phyloP scores from a whole-genome alignment of 2,888 invertebrate species.

The Lasioglossum calceatum region DNA sequence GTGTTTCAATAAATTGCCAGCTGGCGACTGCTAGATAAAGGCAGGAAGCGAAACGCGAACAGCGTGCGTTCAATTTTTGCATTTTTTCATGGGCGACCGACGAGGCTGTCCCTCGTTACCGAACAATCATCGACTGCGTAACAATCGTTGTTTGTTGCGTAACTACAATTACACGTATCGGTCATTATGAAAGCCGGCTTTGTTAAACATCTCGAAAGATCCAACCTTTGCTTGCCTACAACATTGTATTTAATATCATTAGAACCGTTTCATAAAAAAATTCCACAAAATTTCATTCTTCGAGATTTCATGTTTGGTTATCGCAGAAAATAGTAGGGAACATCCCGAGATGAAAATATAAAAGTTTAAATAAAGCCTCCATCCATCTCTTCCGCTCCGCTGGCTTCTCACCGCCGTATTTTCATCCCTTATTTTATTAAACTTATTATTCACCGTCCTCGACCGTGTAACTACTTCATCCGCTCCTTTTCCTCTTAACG shows the following conservation, averaged over 20 bases:
- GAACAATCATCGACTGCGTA: constrained; percentile 19
- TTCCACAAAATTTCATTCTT: neutral
- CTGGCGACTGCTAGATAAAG: constrained; percentile 6
- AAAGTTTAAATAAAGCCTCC: neutral
- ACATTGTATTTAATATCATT: too few species aligned
- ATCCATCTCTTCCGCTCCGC: neutral
- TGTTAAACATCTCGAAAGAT: neutral
- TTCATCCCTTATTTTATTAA: constrained; percentile 7
- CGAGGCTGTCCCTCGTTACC: neutral
- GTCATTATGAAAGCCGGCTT: neutral
- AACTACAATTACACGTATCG: constrained; percentile 4
- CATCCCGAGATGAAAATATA: neutral
- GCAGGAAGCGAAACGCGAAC: constrained; percentile 2
- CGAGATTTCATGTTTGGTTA: neutral
- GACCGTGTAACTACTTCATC: constrained; percentile 12
- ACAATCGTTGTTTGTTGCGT: constrained; percentile 2
- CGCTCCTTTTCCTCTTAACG: neutral
- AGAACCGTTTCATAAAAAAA: too few species aligned
- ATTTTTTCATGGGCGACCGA: constrained; percentile 16
- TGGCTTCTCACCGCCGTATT: neutral
- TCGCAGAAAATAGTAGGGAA: neutral
- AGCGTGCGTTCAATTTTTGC: neutral
- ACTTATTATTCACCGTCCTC: neutral
- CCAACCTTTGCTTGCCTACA: neutral
- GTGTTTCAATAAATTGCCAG: constrained; percentile 19